Conservation (phyloP, 2,888 invertebrate genomes). For the Ganaspis brasiliensis region DNA sequence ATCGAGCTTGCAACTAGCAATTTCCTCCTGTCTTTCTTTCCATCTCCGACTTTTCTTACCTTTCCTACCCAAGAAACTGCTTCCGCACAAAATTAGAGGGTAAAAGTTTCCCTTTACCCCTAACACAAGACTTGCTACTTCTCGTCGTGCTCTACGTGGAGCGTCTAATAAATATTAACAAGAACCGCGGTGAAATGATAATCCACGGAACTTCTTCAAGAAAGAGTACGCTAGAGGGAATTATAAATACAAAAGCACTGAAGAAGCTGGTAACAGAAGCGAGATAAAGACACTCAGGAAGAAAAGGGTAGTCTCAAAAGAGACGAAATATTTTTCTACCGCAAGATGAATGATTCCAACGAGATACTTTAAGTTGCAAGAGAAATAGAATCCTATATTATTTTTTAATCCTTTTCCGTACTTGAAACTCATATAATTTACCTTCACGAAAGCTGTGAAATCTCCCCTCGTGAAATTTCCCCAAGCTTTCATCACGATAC, state of each 20-base stretch:
- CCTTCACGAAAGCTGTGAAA: neutral
- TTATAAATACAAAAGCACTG: slow-evolving; percentile 46
- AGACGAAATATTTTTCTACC: no score
- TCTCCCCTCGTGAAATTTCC: neutral
- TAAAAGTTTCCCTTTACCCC: slow-evolving; percentile 68
- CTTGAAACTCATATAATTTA: slow-evolving; percentile 1
- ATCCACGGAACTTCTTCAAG: slow-evolving; percentile 73
- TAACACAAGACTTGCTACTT: slow-evolving; percentile 61
- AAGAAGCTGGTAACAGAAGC: no score
- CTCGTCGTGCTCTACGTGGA: slow-evolving; percentile 62
- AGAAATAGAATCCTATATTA: slow-evolving; percentile 72
- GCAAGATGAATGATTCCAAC: no score
- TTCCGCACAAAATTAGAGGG: slow-evolving; percentile 63
- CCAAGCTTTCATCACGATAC: slow-evolving; percentile 38
- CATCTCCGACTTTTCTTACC: slow-evolving; percentile 37
- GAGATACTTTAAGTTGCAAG: no score
- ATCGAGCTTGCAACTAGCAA: neutral
- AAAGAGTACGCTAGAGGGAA: slow-evolving; percentile 40
- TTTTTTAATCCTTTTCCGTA: slow-evolving; percentile 71
- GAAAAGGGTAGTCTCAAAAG: no score
- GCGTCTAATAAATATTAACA: slow-evolving; percentile 78
- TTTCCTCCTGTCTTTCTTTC: slow-evolving; percentile 55
- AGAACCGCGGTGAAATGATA: slow-evolving; percentile 75
- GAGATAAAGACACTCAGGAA: no score
- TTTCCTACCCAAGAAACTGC: neutral